Evolutionary conservation across 1,140 invertebrate genomes (phyloP).

Genomic region (Parapsyche elsis): DNA sequence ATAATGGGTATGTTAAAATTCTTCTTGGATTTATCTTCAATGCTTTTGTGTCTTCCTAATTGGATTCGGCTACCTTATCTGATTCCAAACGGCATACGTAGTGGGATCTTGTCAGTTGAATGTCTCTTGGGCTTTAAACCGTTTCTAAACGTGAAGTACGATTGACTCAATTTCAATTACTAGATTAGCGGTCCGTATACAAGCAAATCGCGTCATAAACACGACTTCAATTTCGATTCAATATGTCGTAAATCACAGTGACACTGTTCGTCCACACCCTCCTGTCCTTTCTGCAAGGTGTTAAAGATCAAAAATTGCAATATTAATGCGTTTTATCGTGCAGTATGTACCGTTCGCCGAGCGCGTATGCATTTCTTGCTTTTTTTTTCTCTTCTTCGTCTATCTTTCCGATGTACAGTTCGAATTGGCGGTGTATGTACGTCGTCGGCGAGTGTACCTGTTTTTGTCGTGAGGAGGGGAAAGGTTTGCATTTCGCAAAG

Average conservation of each 20-base stretch:
- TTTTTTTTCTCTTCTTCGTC: neutral
- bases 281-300: neutral
- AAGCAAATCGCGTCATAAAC: neutral
- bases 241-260: neutral
- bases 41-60: too few species aligned
- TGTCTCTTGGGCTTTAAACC: too few species aligned
- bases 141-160: too few species aligned
- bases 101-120: too few species aligned
- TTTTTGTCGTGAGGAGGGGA: slow-evolving; percentile 38
- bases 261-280: neutral
- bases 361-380: neutral
- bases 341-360: neutral
- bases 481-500: slow-evolving; percentile 39
- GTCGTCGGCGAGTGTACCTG: slow-evolving; percentile 26
- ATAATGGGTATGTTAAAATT: too few species aligned
- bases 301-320: neutral
- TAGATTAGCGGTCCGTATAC: too few species aligned
- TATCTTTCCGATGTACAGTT: neutral
- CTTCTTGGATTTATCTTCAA: too few species aligned
- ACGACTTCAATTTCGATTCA: neutral
- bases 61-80: too few species aligned
- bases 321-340: neutral
- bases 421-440: neutral
- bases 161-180: too few species aligned
- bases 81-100: too few species aligned